Base-by-base conservation (phyloP, 1,140 invertebrate genomes). In the Panagrolaimus sp. region DNA sequence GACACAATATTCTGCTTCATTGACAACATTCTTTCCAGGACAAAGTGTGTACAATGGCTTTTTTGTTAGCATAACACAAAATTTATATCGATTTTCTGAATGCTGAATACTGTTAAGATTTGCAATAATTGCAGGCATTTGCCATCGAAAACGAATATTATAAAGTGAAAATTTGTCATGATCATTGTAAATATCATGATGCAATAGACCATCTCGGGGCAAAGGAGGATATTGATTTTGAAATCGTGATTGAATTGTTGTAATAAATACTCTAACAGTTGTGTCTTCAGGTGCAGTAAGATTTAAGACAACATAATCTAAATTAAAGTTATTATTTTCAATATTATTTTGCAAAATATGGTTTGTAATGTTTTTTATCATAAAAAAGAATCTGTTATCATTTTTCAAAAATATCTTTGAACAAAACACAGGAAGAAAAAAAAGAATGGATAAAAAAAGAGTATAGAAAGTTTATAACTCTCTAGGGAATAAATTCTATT, bases 171-270 rank as follows among this genome's bases (percentile, higher is more conserved):
- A 58, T 26, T 58, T 21, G 5, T 58, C 52, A 58, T 58, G 52
- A 58, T 58, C 52, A 26, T 58, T 58, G 8, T 58, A 58, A 24
- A 58, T 58, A 17, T 58, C 52, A 14, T 58, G 52, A 12, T 58
- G 21, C 17, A 58, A 26, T 1, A 58, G 10, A 4, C 52, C 28
- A 28, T 58, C 28, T 24, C 52, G 21, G 3, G 52, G 52, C 17
- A 58, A 58, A n/a, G 52, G 52, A 3, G 52, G 52, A 28, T 58
- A 58, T 58, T 58, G 52, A 26, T 58, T 58, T 28, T 58, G 21
- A 10, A 58, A 17, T 6, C 21, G 52, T n/a, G 52, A 26, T 21
- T 58, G 52, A 8, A 28, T 12, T 1, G 52, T 58, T 58, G 52
- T 58, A 21, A 58, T 24, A 14, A 58, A 58, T 58, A 58, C 52